phyloP scores from a whole-genome alignment of 2,888 invertebrate genomes.

The Dicyrtoma fusca region DNA sequence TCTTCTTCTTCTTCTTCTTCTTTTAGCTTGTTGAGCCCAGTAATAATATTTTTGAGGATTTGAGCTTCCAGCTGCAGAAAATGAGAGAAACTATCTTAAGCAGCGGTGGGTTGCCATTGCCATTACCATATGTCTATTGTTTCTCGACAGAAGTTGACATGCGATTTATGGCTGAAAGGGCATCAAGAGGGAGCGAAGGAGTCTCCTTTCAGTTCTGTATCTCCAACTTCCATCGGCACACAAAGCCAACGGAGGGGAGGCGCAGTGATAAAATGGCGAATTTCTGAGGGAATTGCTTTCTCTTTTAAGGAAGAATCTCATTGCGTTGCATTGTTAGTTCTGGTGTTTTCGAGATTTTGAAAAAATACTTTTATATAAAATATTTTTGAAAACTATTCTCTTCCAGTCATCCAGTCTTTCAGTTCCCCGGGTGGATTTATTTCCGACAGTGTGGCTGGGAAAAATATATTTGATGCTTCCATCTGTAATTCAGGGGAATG shows the following conservation, averaged over 20 bases:
- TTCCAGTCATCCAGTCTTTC: no score
- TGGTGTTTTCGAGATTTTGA: no score
- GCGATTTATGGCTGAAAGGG: constrained; percentile 36
- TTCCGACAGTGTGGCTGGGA: no score
- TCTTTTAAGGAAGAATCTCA: not conserved
- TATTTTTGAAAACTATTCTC: no score
- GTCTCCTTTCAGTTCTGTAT: not conserved
- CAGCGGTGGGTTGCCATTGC: not conserved
- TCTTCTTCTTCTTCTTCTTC: not conserved
- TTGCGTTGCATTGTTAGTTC: not conserved
- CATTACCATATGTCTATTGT: constrained; percentile 15
- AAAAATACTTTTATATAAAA: no score
- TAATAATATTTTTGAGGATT: no score
- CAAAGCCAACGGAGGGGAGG: not conserved
- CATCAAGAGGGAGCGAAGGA: constrained; percentile 4
- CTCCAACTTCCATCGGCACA: no score
- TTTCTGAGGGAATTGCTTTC: not conserved
- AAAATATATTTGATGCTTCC: no score
- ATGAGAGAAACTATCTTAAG: not conserved
- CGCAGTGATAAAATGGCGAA: not conserved
- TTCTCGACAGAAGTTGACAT: constrained; percentile 24
- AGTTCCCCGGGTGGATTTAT: no score
- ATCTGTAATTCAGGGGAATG: no score
- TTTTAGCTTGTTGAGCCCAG: not conserved
- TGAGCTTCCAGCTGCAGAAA: not conserved